Conservation (phyloP, 2,888 invertebrate genomes). For the Sussaba pulchella region DNA sequence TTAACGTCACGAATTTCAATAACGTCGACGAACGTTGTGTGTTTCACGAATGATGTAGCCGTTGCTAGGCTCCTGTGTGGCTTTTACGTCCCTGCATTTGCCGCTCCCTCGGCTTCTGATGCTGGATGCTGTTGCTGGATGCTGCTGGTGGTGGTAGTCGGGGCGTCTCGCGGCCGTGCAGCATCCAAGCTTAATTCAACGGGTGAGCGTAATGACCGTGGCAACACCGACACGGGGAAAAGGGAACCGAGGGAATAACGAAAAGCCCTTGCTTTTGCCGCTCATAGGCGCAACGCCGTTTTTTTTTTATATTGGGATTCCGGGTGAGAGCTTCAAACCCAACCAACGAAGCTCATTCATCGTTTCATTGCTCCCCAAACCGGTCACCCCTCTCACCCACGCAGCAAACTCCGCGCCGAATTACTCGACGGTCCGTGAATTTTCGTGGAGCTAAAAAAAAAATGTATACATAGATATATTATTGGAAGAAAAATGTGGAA, state of each 20-base stretch:
- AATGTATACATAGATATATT: too few species aligned
- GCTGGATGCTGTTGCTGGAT: conserved; percentile 30
- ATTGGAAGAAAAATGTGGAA: too few species aligned
- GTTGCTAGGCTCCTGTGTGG: conserved; percentile 19
- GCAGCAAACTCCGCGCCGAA: conserved; percentile 17
- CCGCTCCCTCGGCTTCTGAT: neutral
- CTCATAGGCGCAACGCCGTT: conserved; percentile 25
- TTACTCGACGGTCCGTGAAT: conserved; percentile 42
- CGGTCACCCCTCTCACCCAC: neutral
- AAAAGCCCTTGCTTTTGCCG: conserved; percentile 28
- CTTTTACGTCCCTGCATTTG: neutral
- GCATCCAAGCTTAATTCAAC: conserved; percentile 51
- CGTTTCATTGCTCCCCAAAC: conserved; percentile 13
- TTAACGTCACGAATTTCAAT: conserved; percentile 72
- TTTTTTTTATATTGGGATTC: conserved; percentile 57
- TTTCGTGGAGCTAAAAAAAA: conserved; percentile 36
- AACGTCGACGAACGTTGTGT: conserved; percentile 54
- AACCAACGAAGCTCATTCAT: conserved; percentile 54
- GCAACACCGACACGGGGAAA: conserved; percentile 1
- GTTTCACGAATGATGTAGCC: conserved; percentile 43
- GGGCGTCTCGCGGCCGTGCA: conserved; percentile 13
- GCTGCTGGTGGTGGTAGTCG: conserved; percentile 20
- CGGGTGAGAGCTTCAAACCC: conserved; percentile 41
- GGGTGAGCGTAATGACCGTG: conserved; percentile 48
- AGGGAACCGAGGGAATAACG: neutral